Percentiles rank a stretch among this genome's conserved stretches.
phyloP scores from a whole-genome alignment of 2,888 invertebrate genomes.

The Tachina fera region DNA sequence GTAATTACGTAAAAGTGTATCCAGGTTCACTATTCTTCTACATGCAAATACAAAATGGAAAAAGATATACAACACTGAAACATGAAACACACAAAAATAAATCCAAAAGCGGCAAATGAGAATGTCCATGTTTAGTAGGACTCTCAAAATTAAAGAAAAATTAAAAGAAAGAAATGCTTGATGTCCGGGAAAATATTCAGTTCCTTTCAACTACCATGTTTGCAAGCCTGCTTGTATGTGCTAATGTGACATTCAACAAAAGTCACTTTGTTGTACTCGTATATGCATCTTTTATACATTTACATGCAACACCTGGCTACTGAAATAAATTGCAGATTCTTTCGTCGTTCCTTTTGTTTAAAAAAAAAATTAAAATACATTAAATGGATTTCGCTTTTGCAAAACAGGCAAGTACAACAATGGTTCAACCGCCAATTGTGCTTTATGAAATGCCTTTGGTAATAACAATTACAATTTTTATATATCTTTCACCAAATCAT shows the following conservation, averaged over 20 bases:
- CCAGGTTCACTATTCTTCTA: conserved; percentile 19
- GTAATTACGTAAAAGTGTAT: conserved; percentile 62
- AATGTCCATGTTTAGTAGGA: conserved; percentile 47
- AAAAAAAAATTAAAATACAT: conserved; percentile 59
- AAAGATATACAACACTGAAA: conserved; percentile 9
- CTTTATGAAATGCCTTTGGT: conserved; percentile 17
- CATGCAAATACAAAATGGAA: conserved; percentile 26
- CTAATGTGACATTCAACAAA: conserved; percentile 23
- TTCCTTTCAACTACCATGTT: neutral
- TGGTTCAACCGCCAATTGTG: conserved; percentile 12
- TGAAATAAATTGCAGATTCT: conserved; percentile 36
- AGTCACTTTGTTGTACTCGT: neutral
- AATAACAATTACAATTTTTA: conserved; percentile 46
- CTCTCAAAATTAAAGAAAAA: neutral
- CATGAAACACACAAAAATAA: neutral
- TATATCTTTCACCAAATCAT: conserved; percentile 26
- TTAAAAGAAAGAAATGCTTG: neutral
- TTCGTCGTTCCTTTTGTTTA: conserved; percentile 13
- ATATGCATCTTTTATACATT: conserved; percentile 8
- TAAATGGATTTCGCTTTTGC: conserved; percentile 28
- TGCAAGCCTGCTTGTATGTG: neutral
- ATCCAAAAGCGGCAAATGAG: conserved; percentile 29
- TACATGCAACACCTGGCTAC: conserved; percentile 55
- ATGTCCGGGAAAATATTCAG: conserved; percentile 3
- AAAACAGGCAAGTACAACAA: conserved; percentile 14